Conservation (phyloP, 2,113 vertebrate species). For the Antechinus flavipes region DNA sequence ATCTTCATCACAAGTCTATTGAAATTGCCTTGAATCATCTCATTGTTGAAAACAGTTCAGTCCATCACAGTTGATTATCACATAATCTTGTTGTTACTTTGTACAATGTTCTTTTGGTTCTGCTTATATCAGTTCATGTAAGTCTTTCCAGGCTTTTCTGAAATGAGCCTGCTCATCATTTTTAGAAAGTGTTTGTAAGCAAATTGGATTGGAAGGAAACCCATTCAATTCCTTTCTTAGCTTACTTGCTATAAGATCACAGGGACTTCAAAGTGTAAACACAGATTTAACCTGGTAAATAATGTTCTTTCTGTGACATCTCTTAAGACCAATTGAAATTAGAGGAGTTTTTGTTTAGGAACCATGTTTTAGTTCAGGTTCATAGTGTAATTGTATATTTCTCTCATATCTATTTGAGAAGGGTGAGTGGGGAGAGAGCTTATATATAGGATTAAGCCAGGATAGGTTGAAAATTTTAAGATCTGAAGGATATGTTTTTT, state of each 20-base stretch:
- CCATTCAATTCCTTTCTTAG: slow-evolving; percentile 1
- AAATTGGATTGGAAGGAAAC: slow-evolving; percentile 35
- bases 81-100: too few relatives aligned
- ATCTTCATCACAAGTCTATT: too few relatives aligned
- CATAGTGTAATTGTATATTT: background rate
- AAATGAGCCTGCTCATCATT: too few relatives aligned
- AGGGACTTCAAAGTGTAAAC: background rate
- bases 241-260: background rate
- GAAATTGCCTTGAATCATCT: too few relatives aligned
- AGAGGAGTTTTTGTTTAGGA: background rate
- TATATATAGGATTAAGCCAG: background rate
- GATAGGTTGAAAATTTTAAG: background rate
- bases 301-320: slow-evolving; percentile 26
- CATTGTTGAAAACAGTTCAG: too few relatives aligned
- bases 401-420: slow-evolving; percentile 11
- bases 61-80: too few relatives aligned
- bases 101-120: too few relatives aligned
- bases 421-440: background rate
- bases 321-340: slow-evolving; percentile 16
- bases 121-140: too few relatives aligned
- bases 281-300: background rate
- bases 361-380: background rate
- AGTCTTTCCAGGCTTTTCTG: too few relatives aligned
- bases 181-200: background rate
- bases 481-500: background rate